Evolutionary conservation across 2,113 vertebrate genomes (phyloP).

Genomic region (Hippopotamus amphibius): DNA sequence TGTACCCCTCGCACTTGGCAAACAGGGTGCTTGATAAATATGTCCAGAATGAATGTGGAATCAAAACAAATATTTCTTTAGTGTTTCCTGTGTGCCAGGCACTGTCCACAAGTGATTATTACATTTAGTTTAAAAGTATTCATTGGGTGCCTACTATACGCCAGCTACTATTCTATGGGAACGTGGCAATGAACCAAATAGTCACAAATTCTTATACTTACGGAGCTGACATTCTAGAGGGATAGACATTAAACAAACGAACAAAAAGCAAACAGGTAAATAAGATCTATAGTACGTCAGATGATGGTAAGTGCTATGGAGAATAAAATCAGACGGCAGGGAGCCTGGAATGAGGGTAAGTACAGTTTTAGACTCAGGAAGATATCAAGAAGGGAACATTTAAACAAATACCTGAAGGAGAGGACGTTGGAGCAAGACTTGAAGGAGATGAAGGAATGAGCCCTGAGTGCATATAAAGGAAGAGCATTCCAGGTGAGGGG

Average conservation of each 20-base stretch:
- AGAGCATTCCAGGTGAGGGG: background rate
- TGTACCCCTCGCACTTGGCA: background rate
- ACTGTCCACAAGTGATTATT: background rate
- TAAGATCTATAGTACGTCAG: background rate
- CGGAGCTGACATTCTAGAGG: background rate
- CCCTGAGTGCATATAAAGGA: background rate
- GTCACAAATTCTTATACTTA: background rate
- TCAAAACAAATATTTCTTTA: background rate
- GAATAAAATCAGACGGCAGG: background rate
- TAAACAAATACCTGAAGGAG: background rate
- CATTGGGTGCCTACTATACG: background rate
- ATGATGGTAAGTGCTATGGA: background rate
- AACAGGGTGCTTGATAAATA: background rate
- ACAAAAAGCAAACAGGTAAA: background rate
- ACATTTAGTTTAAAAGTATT: background rate
- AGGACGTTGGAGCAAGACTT: background rate
- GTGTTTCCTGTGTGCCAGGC: background rate
- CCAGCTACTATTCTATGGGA: background rate
- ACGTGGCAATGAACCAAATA: background rate
- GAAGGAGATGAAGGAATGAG: background rate
- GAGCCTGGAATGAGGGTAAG: rapidly evolving
- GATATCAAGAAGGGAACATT: background rate
- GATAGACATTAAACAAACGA: background rate
- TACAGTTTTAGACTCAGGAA: background rate
- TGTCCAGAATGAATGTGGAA: background rate